Conservation (phyloP, 2,888 invertebrate species). For the Tipula lateralis region DNA sequence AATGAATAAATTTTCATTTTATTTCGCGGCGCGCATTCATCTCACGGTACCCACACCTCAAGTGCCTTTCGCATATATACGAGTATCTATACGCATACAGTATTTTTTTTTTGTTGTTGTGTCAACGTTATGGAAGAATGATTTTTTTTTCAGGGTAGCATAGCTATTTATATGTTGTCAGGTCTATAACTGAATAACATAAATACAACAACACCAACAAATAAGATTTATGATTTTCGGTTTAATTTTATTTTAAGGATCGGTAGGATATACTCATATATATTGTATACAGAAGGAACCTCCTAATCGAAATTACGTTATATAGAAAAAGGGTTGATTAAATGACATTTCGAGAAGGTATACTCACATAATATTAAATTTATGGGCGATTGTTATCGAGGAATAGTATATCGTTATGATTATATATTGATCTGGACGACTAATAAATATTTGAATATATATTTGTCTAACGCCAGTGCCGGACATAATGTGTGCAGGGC, state of each 20-base stretch:
- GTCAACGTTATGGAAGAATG: constrained; percentile 19
- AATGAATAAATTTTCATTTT: not conserved
- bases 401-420: not conserved
- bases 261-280: not conserved
- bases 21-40: not conserved
- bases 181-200: not conserved
- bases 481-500: not conserved
- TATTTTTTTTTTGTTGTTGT: not conserved
- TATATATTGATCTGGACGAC: not conserved
- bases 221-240: not conserved
- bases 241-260: not conserved
- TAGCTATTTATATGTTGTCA: constrained; percentile 12
- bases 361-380: too few species aligned
- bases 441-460: not conserved
- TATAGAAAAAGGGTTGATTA: constrained; percentile 4
- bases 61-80: too few species aligned
- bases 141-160: not conserved
- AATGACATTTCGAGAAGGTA: constrained; percentile 19
- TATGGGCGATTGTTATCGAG: constrained; percentile 25
- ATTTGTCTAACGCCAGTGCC: not conserved
- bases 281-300: not conserved
- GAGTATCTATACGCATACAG: not conserved
- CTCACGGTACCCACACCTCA: not conserved
- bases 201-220: not conserved
- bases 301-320: constrained; percentile 7